Percentiles rank a stretch among this genome's conserved stretches.
These are phyloP conservation scores for Drosophila pseudoobscura DNA, from an alignment of 1,140 invertebrate species.

Conservation along the genomic window DNA sequence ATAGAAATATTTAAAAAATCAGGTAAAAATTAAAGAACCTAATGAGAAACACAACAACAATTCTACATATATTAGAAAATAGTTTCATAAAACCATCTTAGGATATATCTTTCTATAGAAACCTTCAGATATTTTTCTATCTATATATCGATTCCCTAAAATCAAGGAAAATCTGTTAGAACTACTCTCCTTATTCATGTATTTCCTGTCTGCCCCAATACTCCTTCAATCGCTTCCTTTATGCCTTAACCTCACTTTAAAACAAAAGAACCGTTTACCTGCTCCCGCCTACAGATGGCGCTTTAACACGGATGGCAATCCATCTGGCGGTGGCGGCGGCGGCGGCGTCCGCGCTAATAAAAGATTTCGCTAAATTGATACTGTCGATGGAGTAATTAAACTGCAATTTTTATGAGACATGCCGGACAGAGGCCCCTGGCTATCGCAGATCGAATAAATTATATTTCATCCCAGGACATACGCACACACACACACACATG, in stretches of 20 bases:
- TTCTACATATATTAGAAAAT: too few species aligned
- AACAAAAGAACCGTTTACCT: slow-evolving; percentile 43
- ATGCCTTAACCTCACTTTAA: background rate
- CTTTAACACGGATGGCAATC: slow-evolving; percentile 80
- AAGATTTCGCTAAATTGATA: slow-evolving; percentile 83
- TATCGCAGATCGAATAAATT: slow-evolving; percentile 83
- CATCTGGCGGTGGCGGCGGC: slow-evolving; percentile 49
- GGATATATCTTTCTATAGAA: too few species aligned
- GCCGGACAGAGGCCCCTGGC: slow-evolving; percentile 75
- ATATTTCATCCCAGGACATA: slow-evolving; percentile 56
- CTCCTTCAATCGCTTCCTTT: background rate
- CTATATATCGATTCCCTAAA: too few species aligned
- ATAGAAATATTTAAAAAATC: too few species aligned
- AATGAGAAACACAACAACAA: too few species aligned
- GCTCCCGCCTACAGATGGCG: slow-evolving; percentile 70
- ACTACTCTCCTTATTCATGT: too few species aligned
- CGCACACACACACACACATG: slow-evolving; percentile 24
- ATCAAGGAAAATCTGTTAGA: too few species aligned
- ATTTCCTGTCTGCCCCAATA: background rate
- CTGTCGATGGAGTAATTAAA: slow-evolving; percentile 83
- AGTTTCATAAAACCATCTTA: too few species aligned
- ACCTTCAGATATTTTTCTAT: too few species aligned
- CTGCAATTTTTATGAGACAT: slow-evolving; percentile 83
- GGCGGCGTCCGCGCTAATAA: slow-evolving; percentile 58
- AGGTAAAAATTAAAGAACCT: too few species aligned